Base-by-base conservation (phyloP, 2,888 invertebrate species). In the Ferdinandea cuprea region DNA sequence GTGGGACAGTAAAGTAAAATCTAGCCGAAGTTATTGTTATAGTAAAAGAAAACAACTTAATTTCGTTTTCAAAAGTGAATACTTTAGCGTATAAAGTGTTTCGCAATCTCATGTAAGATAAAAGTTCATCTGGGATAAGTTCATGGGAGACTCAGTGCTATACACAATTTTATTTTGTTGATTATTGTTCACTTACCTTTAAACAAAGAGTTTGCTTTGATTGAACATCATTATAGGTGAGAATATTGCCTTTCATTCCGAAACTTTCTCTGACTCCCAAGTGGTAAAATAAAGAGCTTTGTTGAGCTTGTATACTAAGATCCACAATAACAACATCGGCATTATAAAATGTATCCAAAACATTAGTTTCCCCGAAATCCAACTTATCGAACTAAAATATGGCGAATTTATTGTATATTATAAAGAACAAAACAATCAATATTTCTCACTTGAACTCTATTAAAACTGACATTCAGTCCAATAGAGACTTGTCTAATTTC, bases 281-380 rank as follows among this genome's bases (percentile, higher is more conserved):
- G 89, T 99, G 99, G 92, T 99, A 99, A 87, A 97, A 96, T 73
- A 99, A 92, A 0, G 98, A 95, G 86, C 97, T 97, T 90, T 98
- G 98, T 91, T 99, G 99, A 25, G 96, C 92, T 87, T 96, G 95
- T 63, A 98, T 92, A 35, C 98, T 97, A 86, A 99, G 93, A 91
- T 99, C 99, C 46, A 99, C 97, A 42, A 99, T 93, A 0, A 97
- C 98, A 50, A 99, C 97, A 91, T 99, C 99, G 0, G 99, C 99
- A 93, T 98, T 98, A 91, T 99, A 99, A 92, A 99, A 99, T 86
- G 95, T 95, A 89, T 99, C 98, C 87, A 99, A 91, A 0, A 97
- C 97, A 91, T 96, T 97, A 11, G 97, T 96, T 92, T 99, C 99
- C 0, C 99, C 99, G 92, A 98, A 99, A 92, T 99, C 99, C 86